Evolutionary conservation across 2,888 invertebrate genomes (phyloP).

Genomic region (Macrosiphum euphorbiae): DNA sequence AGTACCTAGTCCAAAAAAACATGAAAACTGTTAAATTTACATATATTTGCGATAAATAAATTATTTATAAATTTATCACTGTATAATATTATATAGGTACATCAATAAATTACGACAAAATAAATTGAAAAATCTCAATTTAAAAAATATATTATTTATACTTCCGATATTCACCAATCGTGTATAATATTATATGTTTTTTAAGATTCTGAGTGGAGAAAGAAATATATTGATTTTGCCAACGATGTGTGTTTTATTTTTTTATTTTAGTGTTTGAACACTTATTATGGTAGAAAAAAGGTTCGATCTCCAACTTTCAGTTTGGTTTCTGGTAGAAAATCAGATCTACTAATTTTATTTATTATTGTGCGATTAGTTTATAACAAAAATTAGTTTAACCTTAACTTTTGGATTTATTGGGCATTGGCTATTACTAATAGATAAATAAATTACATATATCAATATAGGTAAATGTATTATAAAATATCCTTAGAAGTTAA

Average conservation of each 20-base stretch:
- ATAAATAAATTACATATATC: no score
- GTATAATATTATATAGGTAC: background rate
- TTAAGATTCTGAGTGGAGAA: background rate
- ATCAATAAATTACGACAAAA: background rate
- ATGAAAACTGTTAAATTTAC: background rate
- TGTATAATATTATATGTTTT: background rate
- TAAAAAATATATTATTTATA: background rate
- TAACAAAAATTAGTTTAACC: no score
- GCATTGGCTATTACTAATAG: no score
- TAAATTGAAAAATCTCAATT: background rate
- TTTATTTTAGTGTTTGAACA: background rate
- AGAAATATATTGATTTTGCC: background rate
- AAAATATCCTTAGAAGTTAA: no score
- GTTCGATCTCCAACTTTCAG: background rate
- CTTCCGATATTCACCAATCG: background rate
- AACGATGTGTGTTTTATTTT: background rate
- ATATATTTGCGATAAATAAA: background rate
- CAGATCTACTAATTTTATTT: background rate
- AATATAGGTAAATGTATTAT: no score
- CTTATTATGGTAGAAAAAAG: background rate
- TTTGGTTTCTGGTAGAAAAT: background rate
- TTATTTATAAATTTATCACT: background rate
- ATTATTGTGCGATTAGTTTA: no score
- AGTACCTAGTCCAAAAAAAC: background rate
- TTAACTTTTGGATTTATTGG: no score